Conservation (phyloP, 2,113 vertebrate genomes). For the Capreolus pygargus region DNA sequence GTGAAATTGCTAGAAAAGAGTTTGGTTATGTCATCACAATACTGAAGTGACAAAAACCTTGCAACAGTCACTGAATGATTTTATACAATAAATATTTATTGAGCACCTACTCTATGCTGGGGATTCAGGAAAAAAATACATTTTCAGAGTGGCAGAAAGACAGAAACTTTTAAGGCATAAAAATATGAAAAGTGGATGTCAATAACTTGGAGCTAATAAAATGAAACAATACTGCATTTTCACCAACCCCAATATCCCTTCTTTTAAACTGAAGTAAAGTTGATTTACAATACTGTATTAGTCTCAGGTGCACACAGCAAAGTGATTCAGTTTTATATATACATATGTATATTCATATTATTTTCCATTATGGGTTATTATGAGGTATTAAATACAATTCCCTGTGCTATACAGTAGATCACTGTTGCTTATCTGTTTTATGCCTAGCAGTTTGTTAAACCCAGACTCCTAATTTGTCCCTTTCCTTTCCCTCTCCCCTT, state of each 20-base stretch:
- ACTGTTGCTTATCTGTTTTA: neutral
- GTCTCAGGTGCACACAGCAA: neutral
- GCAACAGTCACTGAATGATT: neutral
- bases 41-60: neutral
- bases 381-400: neutral
- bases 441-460: neutral
- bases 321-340: neutral
- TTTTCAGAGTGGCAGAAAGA: neutral
- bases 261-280: neutral
- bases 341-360: neutral
- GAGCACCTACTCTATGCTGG: neutral
- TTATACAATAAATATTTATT: neutral
- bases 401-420: neutral
- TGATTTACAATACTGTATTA: neutral
- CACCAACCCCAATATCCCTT: neutral
- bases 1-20: neutral
- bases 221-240: neutral
- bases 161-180: neutral
- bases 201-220: neutral
- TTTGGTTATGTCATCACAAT: neutral
- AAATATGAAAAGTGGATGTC: neutral
- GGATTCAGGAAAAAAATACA: neutral
- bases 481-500: neutral
- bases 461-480: neutral
- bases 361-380: neutral